Conservation (phyloP, 2,797 vertebrate genomes). For the Cryptoblepharus egeriae region DNA sequence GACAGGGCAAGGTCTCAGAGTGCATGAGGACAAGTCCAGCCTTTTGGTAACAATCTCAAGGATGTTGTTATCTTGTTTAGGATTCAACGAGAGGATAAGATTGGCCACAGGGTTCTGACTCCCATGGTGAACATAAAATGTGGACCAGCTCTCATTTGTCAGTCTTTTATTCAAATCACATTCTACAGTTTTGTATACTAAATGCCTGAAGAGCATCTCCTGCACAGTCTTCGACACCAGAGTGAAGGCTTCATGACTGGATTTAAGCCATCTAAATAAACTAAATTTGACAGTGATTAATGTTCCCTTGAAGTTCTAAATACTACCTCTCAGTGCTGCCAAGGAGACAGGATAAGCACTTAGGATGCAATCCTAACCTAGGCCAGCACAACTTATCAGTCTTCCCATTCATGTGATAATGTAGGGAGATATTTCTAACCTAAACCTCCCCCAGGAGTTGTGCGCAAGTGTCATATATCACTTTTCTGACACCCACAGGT, state of each 20-base stretch:
- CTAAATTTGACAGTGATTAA: slow-evolving; percentile 16
- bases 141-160: background rate
- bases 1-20: too few species aligned
- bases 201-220: background rate
- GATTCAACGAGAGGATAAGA: too few species aligned
- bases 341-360: background rate
- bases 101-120: background rate
- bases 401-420: too few species aligned
- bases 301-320: background rate
- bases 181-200: background rate
- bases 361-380: too few species aligned
- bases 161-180: background rate
- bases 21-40: too few species aligned
- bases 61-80: too few species aligned
- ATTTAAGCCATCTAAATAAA: background rate
- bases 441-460: too few species aligned
- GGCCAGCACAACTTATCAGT: too few species aligned
- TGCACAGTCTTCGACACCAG: background rate
- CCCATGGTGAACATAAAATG: background rate
- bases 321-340: background rate
- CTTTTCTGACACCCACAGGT: too few species aligned
- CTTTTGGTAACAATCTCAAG: too few species aligned
- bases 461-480: too few species aligned
- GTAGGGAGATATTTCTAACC: too few species aligned
- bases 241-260: background rate